phyloP scores from a whole-genome alignment of 1,140 invertebrate genomes.

The Lutraria rhynchaena region DNA sequence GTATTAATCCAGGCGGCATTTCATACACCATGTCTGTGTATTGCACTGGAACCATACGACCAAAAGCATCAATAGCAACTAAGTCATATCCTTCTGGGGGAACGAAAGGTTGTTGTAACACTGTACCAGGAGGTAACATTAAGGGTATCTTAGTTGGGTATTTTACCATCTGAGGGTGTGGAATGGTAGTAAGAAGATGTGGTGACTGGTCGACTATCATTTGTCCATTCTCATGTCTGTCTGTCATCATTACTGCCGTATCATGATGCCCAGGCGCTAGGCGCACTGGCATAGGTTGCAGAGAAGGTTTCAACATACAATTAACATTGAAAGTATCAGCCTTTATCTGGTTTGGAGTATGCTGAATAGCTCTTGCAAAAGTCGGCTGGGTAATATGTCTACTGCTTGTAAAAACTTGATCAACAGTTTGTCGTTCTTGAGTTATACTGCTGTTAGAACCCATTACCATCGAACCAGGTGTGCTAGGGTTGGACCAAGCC shows the following conservation, averaged over 20 bases:
- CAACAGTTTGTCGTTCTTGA: neutral
- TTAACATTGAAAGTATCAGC: neutral
- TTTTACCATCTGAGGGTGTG: slow-evolving; percentile 46
- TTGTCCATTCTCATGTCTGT: neutral
- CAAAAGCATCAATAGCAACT: slow-evolving; percentile 55
- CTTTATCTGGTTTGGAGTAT: neutral
- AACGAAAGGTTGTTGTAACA: slow-evolving; percentile 32
- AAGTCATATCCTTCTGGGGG: slow-evolving; percentile 57
- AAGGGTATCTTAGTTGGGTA: slow-evolving; percentile 36
- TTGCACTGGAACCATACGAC: slow-evolving; percentile 44
- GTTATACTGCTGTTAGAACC: slow-evolving; percentile 1
- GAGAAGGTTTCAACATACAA: neutral
- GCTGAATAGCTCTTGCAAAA: neutral
- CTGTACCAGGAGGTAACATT: slow-evolving; percentile 37
- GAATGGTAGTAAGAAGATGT: slow-evolving; percentile 9
- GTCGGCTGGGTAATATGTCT: neutral
- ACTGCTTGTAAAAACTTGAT: neutral
- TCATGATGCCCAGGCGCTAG: neutral
- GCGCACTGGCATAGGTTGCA: neutral
- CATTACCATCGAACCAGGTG: slow-evolving; percentile 15
- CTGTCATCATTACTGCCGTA: neutral
- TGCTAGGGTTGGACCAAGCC: slow-evolving; percentile 44
- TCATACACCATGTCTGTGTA: slow-evolving; percentile 49
- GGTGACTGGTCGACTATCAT: neutral
- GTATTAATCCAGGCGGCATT: slow-evolving; percentile 37